Conservation (phyloP, 2,888 invertebrate genomes). For the Apamea sordens region DNA sequence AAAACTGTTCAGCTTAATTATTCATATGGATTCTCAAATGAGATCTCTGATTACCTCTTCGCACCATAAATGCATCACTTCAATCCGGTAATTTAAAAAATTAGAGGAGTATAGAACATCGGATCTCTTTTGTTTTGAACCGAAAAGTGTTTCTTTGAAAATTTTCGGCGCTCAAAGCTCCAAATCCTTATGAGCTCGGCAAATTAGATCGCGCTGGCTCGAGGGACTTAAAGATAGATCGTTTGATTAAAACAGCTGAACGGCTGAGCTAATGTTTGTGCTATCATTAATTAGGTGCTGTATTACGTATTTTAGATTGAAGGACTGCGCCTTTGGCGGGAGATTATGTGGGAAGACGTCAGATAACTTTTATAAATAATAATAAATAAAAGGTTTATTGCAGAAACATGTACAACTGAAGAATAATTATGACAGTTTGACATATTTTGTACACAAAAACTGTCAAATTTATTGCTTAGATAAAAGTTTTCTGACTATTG, state of each 20-base stretch:
- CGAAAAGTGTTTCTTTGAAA: conserved; percentile 41
- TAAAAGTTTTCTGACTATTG: too few species aligned
- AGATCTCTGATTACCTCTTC: conserved; percentile 2
- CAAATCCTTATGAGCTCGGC: conserved; percentile 55
- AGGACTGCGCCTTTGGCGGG: conserved; percentile 10
- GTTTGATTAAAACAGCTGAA: conserved; percentile 57
- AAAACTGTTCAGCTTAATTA: too few species aligned
- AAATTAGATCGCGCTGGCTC: conserved; percentile 58
- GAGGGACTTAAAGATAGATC: conserved; percentile 55
- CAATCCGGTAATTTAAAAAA: conserved; percentile 9
- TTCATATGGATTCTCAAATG: neutral
- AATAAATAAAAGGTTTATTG: too few species aligned
- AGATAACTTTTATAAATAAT: too few species aligned
- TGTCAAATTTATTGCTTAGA: too few species aligned
- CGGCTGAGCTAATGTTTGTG: conserved; percentile 53
- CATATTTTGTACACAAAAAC: too few species aligned
- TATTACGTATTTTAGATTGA: conserved; percentile 26
- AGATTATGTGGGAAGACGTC: neutral
- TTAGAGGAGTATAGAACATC: conserved; percentile 17
- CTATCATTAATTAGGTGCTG: conserved; percentile 56
- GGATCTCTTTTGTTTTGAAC: conserved; percentile 39
- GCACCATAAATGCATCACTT: neutral
- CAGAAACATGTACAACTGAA: too few species aligned
- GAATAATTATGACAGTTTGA: too few species aligned
- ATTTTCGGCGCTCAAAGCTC: conserved; percentile 39